Base-by-base conservation (phyloP, 2,797 vertebrate genomes). In the Myioborus melanocephalus region DNA sequence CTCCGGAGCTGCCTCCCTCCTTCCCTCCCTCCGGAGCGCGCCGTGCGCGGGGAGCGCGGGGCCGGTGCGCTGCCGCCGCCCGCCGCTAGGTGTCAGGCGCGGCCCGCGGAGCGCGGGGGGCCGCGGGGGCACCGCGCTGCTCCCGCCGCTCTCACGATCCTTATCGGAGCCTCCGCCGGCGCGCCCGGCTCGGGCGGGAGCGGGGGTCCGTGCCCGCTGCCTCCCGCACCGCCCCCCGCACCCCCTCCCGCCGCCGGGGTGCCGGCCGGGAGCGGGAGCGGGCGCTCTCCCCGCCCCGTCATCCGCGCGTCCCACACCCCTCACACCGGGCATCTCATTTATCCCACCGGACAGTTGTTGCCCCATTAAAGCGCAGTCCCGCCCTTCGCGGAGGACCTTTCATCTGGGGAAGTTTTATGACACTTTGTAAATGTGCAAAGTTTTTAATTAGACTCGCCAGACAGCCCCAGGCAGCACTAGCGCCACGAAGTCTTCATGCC, bases 361-460 rank as follows among this genome's bases (percentile, higher is more conserved):
- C 94, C 93, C 98, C 97, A 98, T 98, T 97, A 98, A 98, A 98
- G 98, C 98, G 98, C 98, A 96, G 98, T 98, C 98, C 92, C 98
- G 98, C 98, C 98, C 98, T 98, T 83, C 97, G 93, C 97, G 47
- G 53, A 96, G 98, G 97, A 98, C 98, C 96, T 99, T 99, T 99
- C 98, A 99, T 99, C 98, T 99, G 97, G 96, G 98, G 96, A 96
- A 97, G 98, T 98, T 99, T 99, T 99, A 99, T 99, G 99, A 98
- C 98, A 98, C 98, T 99, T 97, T 97, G 98, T 98, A 98, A 99
- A 99, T 98, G 99, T 99, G 98, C 98, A 97, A 98, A 99, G 98
- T 98, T 99, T 99, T 99, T 99, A 99, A 99, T 99, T 99, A 99
- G 99, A 97, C 98, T 97, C 98, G 97, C 98, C 98, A 99, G 99